Base-by-base conservation (phyloP, 2,797 vertebrate genomes). In the Lepilemur septentrionalis region DNA sequence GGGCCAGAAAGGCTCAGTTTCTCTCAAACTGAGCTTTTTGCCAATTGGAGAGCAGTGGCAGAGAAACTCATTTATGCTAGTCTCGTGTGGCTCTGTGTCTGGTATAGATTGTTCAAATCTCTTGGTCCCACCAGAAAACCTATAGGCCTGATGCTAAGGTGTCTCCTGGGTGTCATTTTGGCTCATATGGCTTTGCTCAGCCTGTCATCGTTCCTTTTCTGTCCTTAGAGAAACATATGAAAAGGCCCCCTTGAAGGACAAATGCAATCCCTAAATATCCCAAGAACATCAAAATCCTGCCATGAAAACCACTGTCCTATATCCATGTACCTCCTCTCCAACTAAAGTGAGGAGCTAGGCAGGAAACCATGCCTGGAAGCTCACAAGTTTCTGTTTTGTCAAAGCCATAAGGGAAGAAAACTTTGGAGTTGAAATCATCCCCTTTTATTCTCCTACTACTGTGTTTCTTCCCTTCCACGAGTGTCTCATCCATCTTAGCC, bases 71-170 rank as follows among this genome's bases (percentile, higher is more conserved):
- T 81, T 82, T 50, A 38, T 32, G 20, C 11, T 46, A 52, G 55
- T 85, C 84, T 43, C 78, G 25, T 15, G 57, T 73, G 86, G 32
- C 81, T 81, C 20, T 73, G n/a, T 89, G 59, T 85, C 81, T 85
- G 15, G 38, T 69, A 92, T 12, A 91, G 90, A 92, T 59, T 84
- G 67, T 80, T 91, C 72, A 82, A 4, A 76, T 88, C 86, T 96
- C 82, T 96, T 0, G 11, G 52, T 95, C 72, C 94, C 61, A 93
- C 93, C 91, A 83, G 94, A 83, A 92, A 96, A 76, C 91, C 61
- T 38, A 70, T 69, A 76, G 93, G 52, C 80, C 57, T 79, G 70
- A 87, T 72, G 81, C 78, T 93, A 73, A 92, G 14, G 79, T 94
- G 82, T 93, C 94, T 96, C 82, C 76, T 73, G 76, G 92, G 94